Conservation (phyloP, 2,113 vertebrate genomes). For the Corythaixoides concolor region DNA sequence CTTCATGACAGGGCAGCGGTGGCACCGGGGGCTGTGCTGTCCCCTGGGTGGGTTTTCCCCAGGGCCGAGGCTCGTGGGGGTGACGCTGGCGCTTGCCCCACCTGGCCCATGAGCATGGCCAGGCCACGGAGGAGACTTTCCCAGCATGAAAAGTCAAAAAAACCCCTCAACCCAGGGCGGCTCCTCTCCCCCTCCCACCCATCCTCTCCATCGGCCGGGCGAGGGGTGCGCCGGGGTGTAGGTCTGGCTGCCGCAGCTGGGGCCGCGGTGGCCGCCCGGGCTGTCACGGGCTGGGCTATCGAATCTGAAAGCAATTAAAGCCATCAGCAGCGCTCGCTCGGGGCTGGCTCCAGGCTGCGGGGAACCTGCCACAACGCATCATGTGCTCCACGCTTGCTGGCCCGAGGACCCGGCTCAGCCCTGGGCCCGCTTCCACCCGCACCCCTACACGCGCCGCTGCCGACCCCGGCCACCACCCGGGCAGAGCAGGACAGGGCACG, state of each 20-base stretch:
- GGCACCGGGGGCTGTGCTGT: background rate
- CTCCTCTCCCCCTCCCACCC: background rate
- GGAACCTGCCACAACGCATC: slow-evolving; percentile 80
- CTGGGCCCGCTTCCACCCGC: background rate
- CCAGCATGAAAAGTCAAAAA: background rate
- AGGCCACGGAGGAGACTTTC: background rate
- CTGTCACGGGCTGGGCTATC: slow-evolving; percentile 71
- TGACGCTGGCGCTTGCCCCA: accelerated
- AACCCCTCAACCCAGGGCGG: background rate
- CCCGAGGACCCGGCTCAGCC: slow-evolving; percentile 47
- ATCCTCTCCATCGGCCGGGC: too few species aligned
- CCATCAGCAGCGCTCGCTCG: slow-evolving; percentile 76
- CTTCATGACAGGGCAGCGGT: too few species aligned
- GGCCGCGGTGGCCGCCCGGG: background rate
- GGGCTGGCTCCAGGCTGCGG: slow-evolving; percentile 77
- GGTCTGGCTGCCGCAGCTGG: background rate
- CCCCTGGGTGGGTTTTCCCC: background rate
- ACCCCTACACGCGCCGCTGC: background rate
- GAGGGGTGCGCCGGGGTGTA: background rate
- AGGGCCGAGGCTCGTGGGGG: background rate
- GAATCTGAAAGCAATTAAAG: slow-evolving; percentile 83
- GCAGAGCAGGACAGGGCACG: too few species aligned
- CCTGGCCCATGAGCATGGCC: accelerated
- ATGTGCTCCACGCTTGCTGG: slow-evolving; percentile 56
- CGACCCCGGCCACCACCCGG: background rate